Percentiles rank a stretch among this genome's conserved stretches.
phyloP scores from a whole-genome alignment of 2,888 invertebrate genomes.

The Lasioglossum oenotherae region DNA sequence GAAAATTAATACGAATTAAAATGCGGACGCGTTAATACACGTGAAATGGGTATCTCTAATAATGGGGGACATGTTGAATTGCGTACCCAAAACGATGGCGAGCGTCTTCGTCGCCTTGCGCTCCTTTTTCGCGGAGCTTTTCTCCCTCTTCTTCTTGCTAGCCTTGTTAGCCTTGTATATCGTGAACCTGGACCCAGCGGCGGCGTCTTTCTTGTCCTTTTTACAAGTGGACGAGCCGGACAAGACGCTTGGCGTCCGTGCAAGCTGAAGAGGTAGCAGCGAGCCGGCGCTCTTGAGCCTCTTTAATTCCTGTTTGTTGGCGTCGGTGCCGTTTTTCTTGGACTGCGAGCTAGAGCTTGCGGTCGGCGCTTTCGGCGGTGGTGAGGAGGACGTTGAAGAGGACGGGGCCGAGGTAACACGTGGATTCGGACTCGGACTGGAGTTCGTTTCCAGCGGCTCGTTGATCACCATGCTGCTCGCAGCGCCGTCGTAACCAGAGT shows the following conservation, averaged over 20 bases:
- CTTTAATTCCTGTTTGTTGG: slow-evolving; percentile 79
- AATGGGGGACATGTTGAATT: neutral
- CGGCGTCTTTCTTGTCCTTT: slow-evolving; percentile 90
- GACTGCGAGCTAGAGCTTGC: slow-evolving; percentile 64
- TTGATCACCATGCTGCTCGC: slow-evolving; percentile 77
- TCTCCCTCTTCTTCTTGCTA: slow-evolving; percentile 96
- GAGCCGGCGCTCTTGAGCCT: slow-evolving; percentile 79
- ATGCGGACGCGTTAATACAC: too few relatives aligned
- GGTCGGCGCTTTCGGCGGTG: slow-evolving; percentile 69
- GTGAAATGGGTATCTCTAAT: neutral
- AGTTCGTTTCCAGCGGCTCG: slow-evolving; percentile 79
- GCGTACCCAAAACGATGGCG: slow-evolving; percentile 97
- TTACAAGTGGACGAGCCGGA: slow-evolving; percentile 86
- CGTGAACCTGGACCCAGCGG: slow-evolving; percentile 92
- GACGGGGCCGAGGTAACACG: slow-evolving; percentile 81
- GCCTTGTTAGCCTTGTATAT: slow-evolving; percentile 98
- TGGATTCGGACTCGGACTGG: slow-evolving; percentile 81
- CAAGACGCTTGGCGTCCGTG: slow-evolving; percentile 77
- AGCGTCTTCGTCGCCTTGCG: slow-evolving; percentile 99
- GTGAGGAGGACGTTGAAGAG: slow-evolving; percentile 80
- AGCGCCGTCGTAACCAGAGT: slow-evolving; percentile 80
- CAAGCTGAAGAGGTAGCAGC: slow-evolving; percentile 80
- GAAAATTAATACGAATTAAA: too few relatives aligned
- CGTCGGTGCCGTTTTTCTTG: slow-evolving; percentile 78
- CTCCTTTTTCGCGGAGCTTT: slow-evolving; percentile 97